Conservation (phyloP, 2,113 vertebrate genomes). For the Mesoclemmys tuberculata region DNA sequence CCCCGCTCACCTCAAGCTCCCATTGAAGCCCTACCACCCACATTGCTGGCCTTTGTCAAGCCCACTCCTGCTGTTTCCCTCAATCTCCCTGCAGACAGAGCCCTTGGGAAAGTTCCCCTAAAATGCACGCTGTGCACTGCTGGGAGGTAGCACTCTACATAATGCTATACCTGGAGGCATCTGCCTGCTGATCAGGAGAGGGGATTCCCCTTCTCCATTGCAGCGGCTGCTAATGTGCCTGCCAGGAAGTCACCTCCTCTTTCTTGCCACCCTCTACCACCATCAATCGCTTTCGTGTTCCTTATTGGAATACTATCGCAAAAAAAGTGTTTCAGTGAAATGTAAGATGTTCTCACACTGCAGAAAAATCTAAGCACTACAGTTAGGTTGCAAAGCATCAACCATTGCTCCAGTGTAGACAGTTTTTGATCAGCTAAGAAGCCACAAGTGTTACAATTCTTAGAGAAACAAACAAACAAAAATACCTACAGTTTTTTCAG, state of each 20-base stretch:
- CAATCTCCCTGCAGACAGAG: neutral
- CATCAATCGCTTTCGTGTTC: neutral
- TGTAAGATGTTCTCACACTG: neutral
- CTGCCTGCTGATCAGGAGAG: fast-evolving
- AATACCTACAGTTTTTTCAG: constrained; percentile 75
- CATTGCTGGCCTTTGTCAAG: neutral
- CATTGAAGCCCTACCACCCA: neutral
- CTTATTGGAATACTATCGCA: neutral
- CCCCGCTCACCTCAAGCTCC: neutral
- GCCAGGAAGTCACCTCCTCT: neutral
- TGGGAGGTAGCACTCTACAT: neutral
- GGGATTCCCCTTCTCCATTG: neutral
- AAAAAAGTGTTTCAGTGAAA: neutral
- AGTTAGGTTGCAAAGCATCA: neutral
- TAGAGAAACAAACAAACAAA: neutral
- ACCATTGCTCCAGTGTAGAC: neutral
- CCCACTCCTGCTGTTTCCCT: neutral
- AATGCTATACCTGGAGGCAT: no score
- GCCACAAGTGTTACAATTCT: neutral
- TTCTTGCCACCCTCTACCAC: neutral
- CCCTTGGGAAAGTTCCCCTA: neutral
- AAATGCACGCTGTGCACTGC: neutral
- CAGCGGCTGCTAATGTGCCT: neutral
- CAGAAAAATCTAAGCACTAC: neutral
- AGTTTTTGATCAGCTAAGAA: neutral